These are phyloP conservation scores for Stegastes partitus DNA, from an alignment of 2,113 vertebrate genomes.

Conservation along the genomic window DNA sequence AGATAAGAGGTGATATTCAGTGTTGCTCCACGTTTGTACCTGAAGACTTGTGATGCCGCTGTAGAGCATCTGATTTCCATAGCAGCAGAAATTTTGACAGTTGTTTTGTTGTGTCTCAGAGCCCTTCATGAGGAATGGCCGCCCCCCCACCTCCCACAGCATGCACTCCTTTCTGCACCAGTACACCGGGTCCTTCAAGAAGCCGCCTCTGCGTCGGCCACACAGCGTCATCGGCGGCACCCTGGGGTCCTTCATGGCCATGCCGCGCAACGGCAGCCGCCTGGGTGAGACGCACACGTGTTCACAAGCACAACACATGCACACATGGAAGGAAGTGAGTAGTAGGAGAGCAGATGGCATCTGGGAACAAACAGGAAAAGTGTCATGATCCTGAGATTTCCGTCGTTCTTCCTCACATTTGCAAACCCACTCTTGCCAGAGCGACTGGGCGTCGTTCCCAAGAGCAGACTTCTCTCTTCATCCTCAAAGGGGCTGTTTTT, in stretches of 20 bases:
- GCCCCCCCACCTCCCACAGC: slow-evolving; percentile 95
- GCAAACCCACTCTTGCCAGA: background rate
- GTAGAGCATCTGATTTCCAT: background rate
- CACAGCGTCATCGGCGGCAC: slow-evolving; percentile 97
- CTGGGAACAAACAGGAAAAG: slow-evolving; percentile 73
- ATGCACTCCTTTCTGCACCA: slow-evolving; percentile 98
- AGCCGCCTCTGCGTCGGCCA: slow-evolving; percentile 93
- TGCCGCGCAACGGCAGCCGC: slow-evolving; percentile 95
- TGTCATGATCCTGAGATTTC: slow-evolving; percentile 65
- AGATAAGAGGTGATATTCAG: background rate
- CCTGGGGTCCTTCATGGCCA: slow-evolving; percentile 95
- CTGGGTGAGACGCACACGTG: slow-evolving; percentile 86
- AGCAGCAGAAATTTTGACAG: background rate
- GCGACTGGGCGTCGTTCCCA: background rate
- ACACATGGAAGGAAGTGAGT: slow-evolving; percentile 63
- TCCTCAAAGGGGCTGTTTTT: slow-evolving; percentile 24
- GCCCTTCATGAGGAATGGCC: slow-evolving; percentile 97
- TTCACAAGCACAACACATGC: slow-evolving; percentile 1
- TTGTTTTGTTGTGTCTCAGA: slow-evolving; percentile 81
- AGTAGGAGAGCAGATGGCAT: slow-evolving; percentile 69
- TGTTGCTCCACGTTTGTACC: background rate
- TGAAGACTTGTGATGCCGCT: background rate
- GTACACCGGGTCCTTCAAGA: slow-evolving; percentile 97
- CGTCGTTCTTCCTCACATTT: slow-evolving; percentile 37
- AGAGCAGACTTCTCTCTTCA: slow-evolving; percentile 3